A percentile compares a stretch with the other conserved stretches of the same genome.
phyloP scores from a whole-genome alignment of 2,113 vertebrate genomes.

The Meles meles region DNA sequence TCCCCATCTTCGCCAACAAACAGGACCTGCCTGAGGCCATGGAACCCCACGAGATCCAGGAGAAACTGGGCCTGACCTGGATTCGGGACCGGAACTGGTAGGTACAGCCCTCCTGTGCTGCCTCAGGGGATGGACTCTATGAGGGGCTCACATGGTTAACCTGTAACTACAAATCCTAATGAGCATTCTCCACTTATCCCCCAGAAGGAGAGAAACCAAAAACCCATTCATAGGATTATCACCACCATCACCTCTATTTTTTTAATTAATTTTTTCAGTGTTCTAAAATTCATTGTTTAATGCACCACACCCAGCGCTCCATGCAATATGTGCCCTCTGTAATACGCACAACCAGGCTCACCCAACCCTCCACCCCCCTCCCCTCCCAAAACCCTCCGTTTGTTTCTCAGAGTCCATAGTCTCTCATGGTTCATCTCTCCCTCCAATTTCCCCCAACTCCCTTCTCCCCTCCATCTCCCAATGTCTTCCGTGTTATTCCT shows the following conservation, averaged over 20 bases:
- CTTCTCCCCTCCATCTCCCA: too few relatives aligned
- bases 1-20: conserved; percentile 99
- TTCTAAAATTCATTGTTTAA: too few relatives aligned
- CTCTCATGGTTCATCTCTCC: too few relatives aligned
- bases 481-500: too few relatives aligned
- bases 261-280: too few relatives aligned
- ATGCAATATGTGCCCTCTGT: too few relatives aligned
- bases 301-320: too few relatives aligned
- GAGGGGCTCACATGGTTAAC: conserved; percentile 99
- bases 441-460: too few relatives aligned
- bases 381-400: too few relatives aligned
- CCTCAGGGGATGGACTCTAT: conserved; percentile 97
- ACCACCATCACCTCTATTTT: conserved; percentile 49
- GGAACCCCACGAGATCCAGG: conserved; percentile 99
- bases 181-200: conserved; percentile 78
- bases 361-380: too few relatives aligned
- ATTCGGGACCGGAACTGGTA: conserved; percentile 99
- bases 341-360: too few relatives aligned
- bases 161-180: conserved; percentile 99
- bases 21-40: conserved; percentile 99
- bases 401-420: too few relatives aligned
- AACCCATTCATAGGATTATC: conserved; percentile 89
- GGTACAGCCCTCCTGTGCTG: conserved; percentile 99
- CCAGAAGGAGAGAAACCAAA: conserved; percentile 79
- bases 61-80: conserved; percentile 98